Percentiles rank a stretch among this genome's conserved stretches.
These are phyloP conservation scores for Troides helena DNA, from an alignment of 2,888 invertebrate species.

Conservation along the genomic window DNA sequence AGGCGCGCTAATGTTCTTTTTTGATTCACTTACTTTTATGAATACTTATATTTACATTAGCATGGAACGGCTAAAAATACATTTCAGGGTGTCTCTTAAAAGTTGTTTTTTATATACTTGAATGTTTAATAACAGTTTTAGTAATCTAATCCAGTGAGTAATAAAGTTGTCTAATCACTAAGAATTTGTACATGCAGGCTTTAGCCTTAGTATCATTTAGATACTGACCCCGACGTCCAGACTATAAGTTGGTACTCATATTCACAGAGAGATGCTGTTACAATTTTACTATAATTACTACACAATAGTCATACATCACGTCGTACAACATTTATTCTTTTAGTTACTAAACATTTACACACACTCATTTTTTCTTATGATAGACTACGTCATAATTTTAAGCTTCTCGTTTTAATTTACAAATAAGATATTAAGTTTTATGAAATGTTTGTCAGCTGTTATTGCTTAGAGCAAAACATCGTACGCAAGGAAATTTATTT, in stretches of 20 bases:
- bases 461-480: slow-evolving; percentile 15
- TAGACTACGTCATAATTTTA: not conserved
- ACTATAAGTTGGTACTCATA: too few relatives aligned
- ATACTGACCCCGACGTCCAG: too few relatives aligned
- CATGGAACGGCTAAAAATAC: slow-evolving; percentile 48
- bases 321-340: too few relatives aligned
- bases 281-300: too few relatives aligned
- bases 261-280: too few relatives aligned
- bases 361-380: too few relatives aligned
- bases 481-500: slow-evolving; percentile 23
- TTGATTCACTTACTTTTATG: slow-evolving; percentile 59
- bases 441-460: slow-evolving; percentile 2
- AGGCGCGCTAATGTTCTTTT: slow-evolving; percentile 21
- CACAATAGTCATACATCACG: too few relatives aligned
- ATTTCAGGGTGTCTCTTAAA: not conserved
- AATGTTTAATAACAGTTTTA: not conserved
- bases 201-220: too few relatives aligned
- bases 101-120: not conserved
- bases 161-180: too few relatives aligned
- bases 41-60: slow-evolving; percentile 72
- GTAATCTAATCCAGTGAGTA: too few relatives aligned
- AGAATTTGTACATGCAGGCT: too few relatives aligned
- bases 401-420: not conserved
- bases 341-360: too few relatives aligned
- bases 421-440: not conserved